phyloP scores from a whole-genome alignment of 2,113 vertebrate genomes.

The Rhodinocichla rosea region DNA sequence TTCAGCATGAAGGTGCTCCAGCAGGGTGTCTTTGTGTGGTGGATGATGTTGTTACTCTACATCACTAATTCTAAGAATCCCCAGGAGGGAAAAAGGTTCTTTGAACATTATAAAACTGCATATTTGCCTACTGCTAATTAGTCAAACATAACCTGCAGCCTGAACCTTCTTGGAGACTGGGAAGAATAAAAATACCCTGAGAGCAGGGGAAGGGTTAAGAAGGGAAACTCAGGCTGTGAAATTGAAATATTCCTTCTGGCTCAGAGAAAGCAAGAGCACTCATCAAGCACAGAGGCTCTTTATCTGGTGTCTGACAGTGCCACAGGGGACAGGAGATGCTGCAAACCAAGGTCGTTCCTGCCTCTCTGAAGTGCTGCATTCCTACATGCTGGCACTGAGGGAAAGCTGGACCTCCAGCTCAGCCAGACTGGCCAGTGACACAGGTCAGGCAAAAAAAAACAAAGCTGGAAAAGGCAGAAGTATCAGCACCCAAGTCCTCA shows the following conservation, averaged over 20 bases:
- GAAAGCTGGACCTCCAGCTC: neutral
- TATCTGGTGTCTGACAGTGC: neutral
- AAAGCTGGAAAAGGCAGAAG: neutral
- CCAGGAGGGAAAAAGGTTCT: neutral
- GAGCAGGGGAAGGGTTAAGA: slow-evolving; percentile 26
- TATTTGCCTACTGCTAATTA: neutral
- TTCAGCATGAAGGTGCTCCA: neutral
- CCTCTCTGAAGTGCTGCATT: neutral
- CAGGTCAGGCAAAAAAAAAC: neutral
- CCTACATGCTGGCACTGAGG: neutral
- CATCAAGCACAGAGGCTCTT: neutral
- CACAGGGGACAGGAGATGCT: neutral
- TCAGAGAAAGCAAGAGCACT: neutral
- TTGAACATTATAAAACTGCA: neutral
- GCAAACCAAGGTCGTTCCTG: slow-evolving; percentile 25
- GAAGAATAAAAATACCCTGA: neutral
- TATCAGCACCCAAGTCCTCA: neutral
- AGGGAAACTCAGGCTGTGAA: neutral
- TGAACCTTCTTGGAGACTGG: neutral
- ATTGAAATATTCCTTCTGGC: neutral
- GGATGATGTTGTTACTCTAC: neutral
- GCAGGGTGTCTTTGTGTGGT: neutral
- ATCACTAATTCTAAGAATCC: neutral
- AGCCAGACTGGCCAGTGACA: neutral
- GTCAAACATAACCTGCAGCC: neutral